Conservation (phyloP, 1,140 invertebrate species). For the Phymastichus coffea region DNA sequence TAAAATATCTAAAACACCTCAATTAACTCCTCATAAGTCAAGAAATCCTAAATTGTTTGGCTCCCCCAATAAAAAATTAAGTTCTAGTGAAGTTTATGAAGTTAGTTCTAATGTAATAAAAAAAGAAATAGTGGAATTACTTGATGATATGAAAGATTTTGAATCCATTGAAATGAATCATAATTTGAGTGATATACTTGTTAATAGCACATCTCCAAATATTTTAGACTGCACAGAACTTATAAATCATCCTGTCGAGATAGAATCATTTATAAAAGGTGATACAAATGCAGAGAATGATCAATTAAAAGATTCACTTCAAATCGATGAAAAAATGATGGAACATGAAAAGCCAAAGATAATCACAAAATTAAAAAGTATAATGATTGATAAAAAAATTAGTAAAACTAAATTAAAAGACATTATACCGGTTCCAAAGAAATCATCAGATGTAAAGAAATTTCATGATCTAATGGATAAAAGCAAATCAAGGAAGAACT, state of each 20-base stretch:
- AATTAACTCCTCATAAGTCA: not conserved
- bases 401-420: too few relatives aligned
- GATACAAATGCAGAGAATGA: not conserved
- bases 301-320: too few relatives aligned
- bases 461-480: not conserved
- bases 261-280: not conserved
- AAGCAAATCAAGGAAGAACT: not conserved
- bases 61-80: not conserved
- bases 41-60: not conserved
- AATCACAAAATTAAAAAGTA: too few relatives aligned
- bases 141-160: constrained; percentile 19
- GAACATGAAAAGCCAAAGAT: too few relatives aligned
- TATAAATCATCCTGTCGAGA: not conserved
- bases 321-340: too few relatives aligned
- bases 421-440: too few relatives aligned
- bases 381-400: too few relatives aligned
- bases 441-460: constrained; percentile 6
- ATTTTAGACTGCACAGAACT: constrained; percentile 14
- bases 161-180: constrained; percentile 32
- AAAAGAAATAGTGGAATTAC: constrained; percentile 10
- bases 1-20: not conserved
- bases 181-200: constrained; percentile 27
- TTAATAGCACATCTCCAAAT: constrained; percentile 15
- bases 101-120: not conserved
- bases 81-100: not conserved